Conservation (phyloP, 2,888 invertebrate genomes). For the Zaprionus bogoriensis region DNA sequence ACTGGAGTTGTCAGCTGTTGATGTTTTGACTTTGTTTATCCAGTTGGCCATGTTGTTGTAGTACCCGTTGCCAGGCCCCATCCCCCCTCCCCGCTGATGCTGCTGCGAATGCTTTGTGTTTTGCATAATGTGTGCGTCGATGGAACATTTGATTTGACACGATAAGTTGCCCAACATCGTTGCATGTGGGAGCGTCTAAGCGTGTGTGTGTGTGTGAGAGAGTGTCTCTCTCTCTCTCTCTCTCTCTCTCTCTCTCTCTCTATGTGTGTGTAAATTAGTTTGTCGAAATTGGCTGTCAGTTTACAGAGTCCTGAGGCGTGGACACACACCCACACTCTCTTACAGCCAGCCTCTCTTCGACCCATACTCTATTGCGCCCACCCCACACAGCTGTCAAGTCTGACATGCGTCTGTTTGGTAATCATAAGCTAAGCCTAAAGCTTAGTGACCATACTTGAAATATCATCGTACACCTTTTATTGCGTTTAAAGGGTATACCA, state of each 20-base stretch:
- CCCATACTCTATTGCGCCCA: too few species aligned
- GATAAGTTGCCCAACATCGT: conserved; percentile 17
- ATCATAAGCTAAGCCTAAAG: neutral
- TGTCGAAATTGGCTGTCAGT: conserved; percentile 15
- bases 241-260: too few species aligned
- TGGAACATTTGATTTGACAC: conserved; percentile 46
- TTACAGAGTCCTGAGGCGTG: neutral
- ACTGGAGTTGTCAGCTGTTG: conserved; percentile 70
- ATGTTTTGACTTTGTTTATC: conserved; percentile 51
- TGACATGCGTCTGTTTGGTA: neutral
- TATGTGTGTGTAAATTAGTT: conserved; percentile 28
- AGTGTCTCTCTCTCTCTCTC: neutral
- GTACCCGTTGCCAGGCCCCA: conserved; percentile 22
- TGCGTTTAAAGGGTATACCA: neutral
- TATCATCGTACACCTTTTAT: neutral
- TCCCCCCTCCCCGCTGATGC: too few species aligned
- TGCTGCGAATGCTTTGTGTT: conserved; percentile 29
- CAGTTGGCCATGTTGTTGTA: conserved; percentile 26
- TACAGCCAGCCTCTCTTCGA: too few species aligned
- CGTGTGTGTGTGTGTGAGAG: neutral
- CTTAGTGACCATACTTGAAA: neutral
- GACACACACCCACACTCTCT: neutral
- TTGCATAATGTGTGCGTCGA: conserved; percentile 57
- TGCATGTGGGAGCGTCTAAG: neutral
- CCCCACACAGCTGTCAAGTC: neutral